These are phyloP conservation scores for Argynnis bischoffii DNA, from an alignment of 2,888 invertebrate species.

Conservation along the genomic window DNA sequence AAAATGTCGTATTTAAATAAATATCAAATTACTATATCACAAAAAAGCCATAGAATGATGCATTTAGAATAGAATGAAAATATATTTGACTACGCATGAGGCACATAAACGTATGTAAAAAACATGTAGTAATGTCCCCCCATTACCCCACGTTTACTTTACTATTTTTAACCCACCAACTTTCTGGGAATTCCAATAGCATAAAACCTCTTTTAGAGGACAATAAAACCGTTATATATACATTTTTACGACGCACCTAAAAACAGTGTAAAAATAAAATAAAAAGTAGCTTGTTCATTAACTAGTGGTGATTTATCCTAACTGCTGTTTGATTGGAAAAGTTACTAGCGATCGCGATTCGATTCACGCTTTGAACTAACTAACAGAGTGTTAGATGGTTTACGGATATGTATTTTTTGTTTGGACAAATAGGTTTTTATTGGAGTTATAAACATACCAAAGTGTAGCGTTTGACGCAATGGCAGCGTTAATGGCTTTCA, in stretches of 20 bases:
- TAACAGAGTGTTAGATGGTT: constrained; percentile 31
- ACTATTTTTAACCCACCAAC: constrained; percentile 43
- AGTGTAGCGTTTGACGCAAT: background rate
- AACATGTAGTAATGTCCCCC: constrained; percentile 10
- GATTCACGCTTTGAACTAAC: constrained; percentile 37
- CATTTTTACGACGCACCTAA: constrained; percentile 61
- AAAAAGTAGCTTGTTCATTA: constrained; percentile 36
- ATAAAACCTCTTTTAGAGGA: constrained; percentile 67
- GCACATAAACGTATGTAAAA: background rate
- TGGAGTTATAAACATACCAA: constrained; percentile 1
- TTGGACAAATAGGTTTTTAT: constrained; percentile 24
- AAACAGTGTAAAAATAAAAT: constrained; percentile 27
- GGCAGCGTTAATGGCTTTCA: background rate
- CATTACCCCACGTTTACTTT: constrained; percentile 2
- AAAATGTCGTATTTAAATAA: background rate
- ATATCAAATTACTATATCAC: background rate
- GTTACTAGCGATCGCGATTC: constrained; percentile 31
- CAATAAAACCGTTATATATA: constrained; percentile 67
- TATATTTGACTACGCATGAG: background rate
- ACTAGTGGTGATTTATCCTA: constrained; percentile 40
- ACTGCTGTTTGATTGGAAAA: constrained; percentile 41
- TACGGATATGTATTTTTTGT: constrained; percentile 23
- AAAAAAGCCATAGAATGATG: too few species aligned
- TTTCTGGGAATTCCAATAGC: constrained; percentile 45
- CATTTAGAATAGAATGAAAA: too few species aligned